Evolutionary conservation across 2,888 invertebrate genomes (phyloP).

Genomic region (Parnassius apollo): DNA sequence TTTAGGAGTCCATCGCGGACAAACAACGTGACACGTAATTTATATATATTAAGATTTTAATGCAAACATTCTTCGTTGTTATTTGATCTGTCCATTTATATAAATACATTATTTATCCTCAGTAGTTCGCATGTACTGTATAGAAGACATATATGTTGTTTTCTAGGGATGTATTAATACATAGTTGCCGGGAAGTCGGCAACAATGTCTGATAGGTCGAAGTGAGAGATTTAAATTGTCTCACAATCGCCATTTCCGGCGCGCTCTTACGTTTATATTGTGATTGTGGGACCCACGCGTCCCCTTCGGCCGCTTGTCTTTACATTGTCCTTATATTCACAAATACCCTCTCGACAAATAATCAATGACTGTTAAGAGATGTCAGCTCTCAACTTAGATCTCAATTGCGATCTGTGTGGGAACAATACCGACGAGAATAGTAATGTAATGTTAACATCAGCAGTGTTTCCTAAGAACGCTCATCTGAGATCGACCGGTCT

Average conservation of each 20-base stretch:
- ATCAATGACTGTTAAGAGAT: slow-evolving; percentile 35
- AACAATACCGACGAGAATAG: not conserved
- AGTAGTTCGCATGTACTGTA: too few relatives aligned
- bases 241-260: slow-evolving; percentile 71
- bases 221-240: slow-evolving; percentile 70
- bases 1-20: too few relatives aligned
- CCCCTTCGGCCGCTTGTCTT: slow-evolving; percentile 34
- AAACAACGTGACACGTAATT: too few relatives aligned
- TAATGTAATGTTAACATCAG: not conserved
- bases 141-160: not conserved
- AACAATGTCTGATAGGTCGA: slow-evolving; percentile 58
- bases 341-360: slow-evolving; percentile 42
- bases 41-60: too few relatives aligned
- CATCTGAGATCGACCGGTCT: slow-evolving; percentile 6
- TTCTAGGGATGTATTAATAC: slow-evolving; percentile 6
- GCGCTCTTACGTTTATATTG: slow-evolving; percentile 39
- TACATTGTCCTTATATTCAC: slow-evolving; percentile 35
- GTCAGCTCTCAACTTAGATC: slow-evolving; percentile 29
- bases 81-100: too few relatives aligned
- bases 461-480: slow-evolving; percentile 1
- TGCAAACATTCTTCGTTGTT: too few relatives aligned
- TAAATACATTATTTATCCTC: too few relatives aligned
- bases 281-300: slow-evolving; percentile 37
- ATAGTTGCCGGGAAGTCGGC: slow-evolving; percentile 52
- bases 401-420: slow-evolving; percentile 12